Conservation (phyloP, 2,797 vertebrate genomes). For the Dermochelys coriacea region DNA sequence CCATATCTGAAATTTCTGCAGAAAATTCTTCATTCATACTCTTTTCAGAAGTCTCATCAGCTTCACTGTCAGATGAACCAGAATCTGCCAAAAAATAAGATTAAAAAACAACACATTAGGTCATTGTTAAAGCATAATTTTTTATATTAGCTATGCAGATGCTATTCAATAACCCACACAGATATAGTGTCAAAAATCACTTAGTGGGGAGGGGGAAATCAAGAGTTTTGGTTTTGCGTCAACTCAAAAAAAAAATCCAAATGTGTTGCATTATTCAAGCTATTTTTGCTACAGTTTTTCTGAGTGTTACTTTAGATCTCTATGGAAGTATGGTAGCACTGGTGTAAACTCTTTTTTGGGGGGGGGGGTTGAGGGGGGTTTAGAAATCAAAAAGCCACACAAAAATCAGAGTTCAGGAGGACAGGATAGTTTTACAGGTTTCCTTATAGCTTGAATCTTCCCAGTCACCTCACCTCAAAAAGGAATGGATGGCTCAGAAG, state of each 20-base stretch:
- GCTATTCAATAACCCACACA: not conserved
- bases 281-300: not conserved
- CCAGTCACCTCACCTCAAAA: not conserved
- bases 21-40: constrained; percentile 85
- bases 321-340: not conserved
- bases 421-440: not conserved
- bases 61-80: constrained; percentile 93
- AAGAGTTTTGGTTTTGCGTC: not conserved
- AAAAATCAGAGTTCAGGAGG: not conserved
- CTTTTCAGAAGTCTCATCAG: constrained; percentile 90
- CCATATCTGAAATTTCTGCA: constrained; percentile 81
- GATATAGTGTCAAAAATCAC: fast-evolving
- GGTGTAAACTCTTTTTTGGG: not conserved
- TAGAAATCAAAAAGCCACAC: not conserved
- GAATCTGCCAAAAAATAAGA: constrained; percentile 85
- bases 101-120: not conserved
- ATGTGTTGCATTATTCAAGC: not conserved
- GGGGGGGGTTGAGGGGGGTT: fast-evolving
- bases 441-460: not conserved
- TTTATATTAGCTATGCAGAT: not conserved
- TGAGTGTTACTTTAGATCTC: not conserved
- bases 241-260: not conserved
- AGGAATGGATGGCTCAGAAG: not conserved
- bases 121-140: not conserved
- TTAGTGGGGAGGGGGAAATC: not conserved